Percentiles rank a stretch among this genome's conserved stretches.
Conservation (phyloP, 2,888 invertebrate genomes). For the Poecilus cupreus region DNA sequence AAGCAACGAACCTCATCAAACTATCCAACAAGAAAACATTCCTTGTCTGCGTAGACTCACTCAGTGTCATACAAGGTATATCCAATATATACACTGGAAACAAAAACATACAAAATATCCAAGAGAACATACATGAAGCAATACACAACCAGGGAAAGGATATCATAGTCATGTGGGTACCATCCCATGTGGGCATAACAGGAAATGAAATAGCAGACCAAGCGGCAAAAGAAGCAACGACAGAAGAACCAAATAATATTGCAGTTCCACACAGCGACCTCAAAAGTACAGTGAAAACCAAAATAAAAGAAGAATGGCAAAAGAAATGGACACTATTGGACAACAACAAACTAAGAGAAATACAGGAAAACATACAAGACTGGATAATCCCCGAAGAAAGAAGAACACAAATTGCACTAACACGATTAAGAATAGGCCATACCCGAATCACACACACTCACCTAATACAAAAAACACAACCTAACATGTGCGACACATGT, state of each 20-base stretch:
- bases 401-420: no score
- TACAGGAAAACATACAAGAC: no score
- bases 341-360: no score
- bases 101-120: not conserved
- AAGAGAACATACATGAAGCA: not conserved
- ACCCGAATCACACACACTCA: no score
- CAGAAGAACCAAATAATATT: not conserved
- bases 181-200: not conserved
- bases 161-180: not conserved
- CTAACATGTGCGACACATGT: no score
- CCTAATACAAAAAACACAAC: no score
- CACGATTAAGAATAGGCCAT: no score
- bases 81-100: not conserved
- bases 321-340: not conserved
- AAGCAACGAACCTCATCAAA: not conserved
- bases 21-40: not conserved
- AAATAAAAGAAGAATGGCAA: not conserved
- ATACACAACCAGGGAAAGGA: not conserved
- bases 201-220: not conserved
- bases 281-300: not conserved
- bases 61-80: not conserved
- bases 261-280: not conserved
- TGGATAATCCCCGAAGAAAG: no score
- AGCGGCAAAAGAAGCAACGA: constrained; percentile 10
- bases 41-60: not conserved